phyloP scores from a whole-genome alignment of 2,797 vertebrate genomes.

The Columba guinea region DNA sequence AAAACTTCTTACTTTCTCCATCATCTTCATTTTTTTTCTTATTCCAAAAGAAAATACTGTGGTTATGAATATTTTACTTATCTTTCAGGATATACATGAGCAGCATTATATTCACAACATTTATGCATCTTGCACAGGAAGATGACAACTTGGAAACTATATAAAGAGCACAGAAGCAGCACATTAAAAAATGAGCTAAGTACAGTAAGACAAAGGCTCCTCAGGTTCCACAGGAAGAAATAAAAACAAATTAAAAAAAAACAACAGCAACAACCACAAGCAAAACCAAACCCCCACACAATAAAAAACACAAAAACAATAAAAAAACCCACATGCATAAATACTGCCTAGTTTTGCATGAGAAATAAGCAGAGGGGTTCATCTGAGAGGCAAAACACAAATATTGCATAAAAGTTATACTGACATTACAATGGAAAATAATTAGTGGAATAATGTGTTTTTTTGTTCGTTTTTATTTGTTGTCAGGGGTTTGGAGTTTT shows the following conservation, averaged over 20 bases:
- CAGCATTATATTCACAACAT: constrained; percentile 13
- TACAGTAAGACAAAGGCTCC: neutral
- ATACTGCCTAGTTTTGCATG: neutral
- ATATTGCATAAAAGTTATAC: neutral
- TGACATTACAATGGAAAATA: no score
- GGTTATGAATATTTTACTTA: constrained; percentile 51
- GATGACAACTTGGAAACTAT: neutral
- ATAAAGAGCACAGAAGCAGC: neutral
- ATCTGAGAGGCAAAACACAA: neutral
- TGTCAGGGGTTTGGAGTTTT: no score
- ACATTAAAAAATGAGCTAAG: neutral
- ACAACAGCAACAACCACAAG: no score
- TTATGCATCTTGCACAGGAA: constrained; percentile 14
- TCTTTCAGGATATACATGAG: constrained; percentile 40
- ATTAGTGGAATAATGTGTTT: no score
- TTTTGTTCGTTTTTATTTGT: no score
- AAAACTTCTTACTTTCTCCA: constrained; percentile 85
- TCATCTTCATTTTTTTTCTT: constrained; percentile 90
- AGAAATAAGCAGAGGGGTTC: neutral
- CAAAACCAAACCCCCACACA: no score
- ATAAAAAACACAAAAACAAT: neutral
- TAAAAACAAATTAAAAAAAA: neutral
- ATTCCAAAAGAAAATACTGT: constrained; percentile 72
- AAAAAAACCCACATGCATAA: neutral
- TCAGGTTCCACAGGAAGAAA: neutral